Evolutionary conservation across 2,888 invertebrate genomes (phyloP).

Genomic region (Ornithoptera priamus): DNA sequence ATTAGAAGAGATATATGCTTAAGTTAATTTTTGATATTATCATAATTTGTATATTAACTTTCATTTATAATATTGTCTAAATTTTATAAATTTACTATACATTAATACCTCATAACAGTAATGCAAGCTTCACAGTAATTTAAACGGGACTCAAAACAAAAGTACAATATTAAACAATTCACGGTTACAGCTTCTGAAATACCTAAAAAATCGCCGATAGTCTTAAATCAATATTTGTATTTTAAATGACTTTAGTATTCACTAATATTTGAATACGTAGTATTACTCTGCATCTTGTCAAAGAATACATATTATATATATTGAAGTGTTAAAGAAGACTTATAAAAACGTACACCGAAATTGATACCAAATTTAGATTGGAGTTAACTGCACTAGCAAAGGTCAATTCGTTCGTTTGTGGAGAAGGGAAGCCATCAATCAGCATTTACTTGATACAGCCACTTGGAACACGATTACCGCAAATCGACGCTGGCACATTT

Average conservation of each 20-base stretch:
- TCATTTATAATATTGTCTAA: too few species aligned
- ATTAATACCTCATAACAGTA: too few species aligned
- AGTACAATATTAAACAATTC: too few species aligned
- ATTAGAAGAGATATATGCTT: constrained; percentile 32
- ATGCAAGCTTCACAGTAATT: too few species aligned
- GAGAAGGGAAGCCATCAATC: constrained; percentile 68
- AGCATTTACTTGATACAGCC: constrained; percentile 68
- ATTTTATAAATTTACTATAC: too few species aligned
- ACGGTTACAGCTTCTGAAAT: too few species aligned
- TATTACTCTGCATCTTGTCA: background rate
- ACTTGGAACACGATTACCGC: constrained; percentile 68
- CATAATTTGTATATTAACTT: background rate
- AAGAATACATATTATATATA: too few species aligned
- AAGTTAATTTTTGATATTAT: constrained; percentile 13
- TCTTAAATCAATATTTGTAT: background rate
- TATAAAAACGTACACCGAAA: constrained; percentile 22
- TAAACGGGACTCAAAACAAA: too few species aligned
- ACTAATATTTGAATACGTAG: background rate
- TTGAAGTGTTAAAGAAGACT: background rate
- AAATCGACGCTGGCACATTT: constrained; percentile 64
- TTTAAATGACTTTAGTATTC: background rate
- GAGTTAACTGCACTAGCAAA: constrained; percentile 48
- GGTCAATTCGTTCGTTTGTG: constrained; percentile 57
- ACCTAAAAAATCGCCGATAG: background rate
- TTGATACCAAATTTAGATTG: constrained; percentile 45